Percentiles rank a stretch among this genome's conserved stretches.
Evolutionary conservation across 2,888 invertebrate genomes (phyloP).

Genomic region (Diaperis boleti): DNA sequence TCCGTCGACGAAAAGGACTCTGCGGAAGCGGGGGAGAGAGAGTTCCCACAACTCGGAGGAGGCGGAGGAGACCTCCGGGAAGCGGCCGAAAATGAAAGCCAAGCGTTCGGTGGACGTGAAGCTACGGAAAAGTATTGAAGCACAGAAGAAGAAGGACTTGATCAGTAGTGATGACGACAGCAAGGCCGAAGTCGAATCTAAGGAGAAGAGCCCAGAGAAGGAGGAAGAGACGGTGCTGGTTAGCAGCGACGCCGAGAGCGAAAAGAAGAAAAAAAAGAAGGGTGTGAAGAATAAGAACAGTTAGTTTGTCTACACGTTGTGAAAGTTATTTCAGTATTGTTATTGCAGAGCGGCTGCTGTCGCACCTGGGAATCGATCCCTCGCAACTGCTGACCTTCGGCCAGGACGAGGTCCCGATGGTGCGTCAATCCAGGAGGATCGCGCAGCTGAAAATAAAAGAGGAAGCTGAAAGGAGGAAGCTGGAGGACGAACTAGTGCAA

Average conservation of each 20-base stretch:
- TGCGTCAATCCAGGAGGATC: conserved; percentile 85
- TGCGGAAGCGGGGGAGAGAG: conserved; percentile 57
- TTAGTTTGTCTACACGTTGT: conserved; percentile 20
- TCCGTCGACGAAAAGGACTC: conserved; percentile 44
- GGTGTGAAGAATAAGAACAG: conserved; percentile 47
- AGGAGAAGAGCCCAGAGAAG: conserved; percentile 45
- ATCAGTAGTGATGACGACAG: conserved; percentile 67
- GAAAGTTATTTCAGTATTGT: conserved; percentile 4
- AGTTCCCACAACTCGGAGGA: conserved; percentile 46
- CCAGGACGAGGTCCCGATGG: conserved; percentile 54
- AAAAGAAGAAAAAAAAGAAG: conserved; percentile 48
- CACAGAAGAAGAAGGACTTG: conserved; percentile 68
- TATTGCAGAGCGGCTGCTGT: conserved; percentile 63
- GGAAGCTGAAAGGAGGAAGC: conserved; percentile 74
- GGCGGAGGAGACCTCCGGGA: conserved; percentile 46
- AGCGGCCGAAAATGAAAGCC: conserved; percentile 55
- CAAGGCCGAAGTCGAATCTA: conserved; percentile 32
- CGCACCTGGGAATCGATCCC: conserved; percentile 67
- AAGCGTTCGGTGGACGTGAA: conserved; percentile 59
- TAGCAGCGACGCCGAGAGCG: conserved; percentile 18
- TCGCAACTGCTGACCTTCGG: conserved; percentile 52
- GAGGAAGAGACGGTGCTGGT: conserved; percentile 10
- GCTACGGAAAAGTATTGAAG: conserved; percentile 67
- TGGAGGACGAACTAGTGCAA: conserved; percentile 53
- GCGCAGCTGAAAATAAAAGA: conserved; percentile 90